phyloP scores from a whole-genome alignment of 2,113 vertebrate species.

The Tauraco erythrolophus region DNA sequence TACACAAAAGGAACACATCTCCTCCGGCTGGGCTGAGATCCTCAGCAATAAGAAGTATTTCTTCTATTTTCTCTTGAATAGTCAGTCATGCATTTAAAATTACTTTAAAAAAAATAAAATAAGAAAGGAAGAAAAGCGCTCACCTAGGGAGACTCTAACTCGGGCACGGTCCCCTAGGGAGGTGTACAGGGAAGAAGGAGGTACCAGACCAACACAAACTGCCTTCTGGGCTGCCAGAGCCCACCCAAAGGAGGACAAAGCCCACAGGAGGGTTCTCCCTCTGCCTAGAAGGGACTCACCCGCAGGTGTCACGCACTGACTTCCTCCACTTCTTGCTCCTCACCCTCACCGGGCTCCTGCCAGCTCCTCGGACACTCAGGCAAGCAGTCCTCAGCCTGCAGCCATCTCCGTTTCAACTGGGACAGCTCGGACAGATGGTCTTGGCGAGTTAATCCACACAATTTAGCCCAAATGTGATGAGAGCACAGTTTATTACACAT shows the following conservation, averaged over 20 bases:
- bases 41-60: neutral
- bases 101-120: too few species aligned
- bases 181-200: neutral
- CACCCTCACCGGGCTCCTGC: neutral
- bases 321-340: neutral
- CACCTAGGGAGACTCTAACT: neutral
- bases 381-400: neutral
- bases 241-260: neutral
- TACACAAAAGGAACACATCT: neutral
- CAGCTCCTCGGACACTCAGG: neutral
- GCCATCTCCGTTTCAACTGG: neutral
- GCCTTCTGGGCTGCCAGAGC: neutral
- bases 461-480: neutral
- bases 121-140: neutral
- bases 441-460: accelerated
- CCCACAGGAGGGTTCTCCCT: too few species aligned
- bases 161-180: accelerated
- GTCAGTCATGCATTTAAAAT: neutral
- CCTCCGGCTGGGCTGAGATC: neutral
- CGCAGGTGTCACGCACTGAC: accelerated
- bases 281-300: neutral
- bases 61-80: neutral
- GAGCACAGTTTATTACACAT: accelerated
- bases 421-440: neutral
- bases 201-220: neutral